Conservation (phyloP, 2,888 invertebrate genomes). For the Drosophila atripex region DNA sequence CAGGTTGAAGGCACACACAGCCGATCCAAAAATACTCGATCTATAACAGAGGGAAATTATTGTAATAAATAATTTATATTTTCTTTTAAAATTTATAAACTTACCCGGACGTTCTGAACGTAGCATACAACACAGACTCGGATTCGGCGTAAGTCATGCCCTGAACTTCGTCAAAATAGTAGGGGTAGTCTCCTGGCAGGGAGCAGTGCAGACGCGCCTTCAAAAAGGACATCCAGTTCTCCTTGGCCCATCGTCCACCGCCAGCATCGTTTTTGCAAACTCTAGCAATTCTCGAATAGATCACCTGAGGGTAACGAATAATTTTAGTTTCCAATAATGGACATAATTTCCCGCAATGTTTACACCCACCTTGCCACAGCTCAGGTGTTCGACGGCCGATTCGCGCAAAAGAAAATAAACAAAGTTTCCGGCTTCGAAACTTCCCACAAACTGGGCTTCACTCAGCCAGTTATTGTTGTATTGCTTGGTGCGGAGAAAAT, state of each 20-base stretch:
- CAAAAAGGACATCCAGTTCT: conserved; percentile 96
- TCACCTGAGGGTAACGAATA: conserved; percentile 85
- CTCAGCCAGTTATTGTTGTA: conserved; percentile 95
- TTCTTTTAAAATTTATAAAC: conserved; percentile 34
- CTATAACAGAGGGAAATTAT: conserved; percentile 80
- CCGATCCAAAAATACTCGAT: conserved; percentile 95
- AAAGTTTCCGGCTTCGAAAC: conserved; percentile 94
- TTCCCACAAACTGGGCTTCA: conserved; percentile 96
- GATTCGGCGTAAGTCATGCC: conserved; percentile 91
- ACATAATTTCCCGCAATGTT: background rate
- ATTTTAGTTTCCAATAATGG: background rate
- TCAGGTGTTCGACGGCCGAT: conserved; percentile 95
- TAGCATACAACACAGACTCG: conserved; percentile 91
- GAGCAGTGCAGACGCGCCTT: conserved; percentile 94
- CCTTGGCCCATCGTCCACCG: conserved; percentile 89
- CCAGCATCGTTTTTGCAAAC: conserved; percentile 95
- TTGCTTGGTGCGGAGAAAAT: conserved; percentile 89
- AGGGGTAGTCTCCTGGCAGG: conserved; percentile 92
- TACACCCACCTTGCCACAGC: conserved; percentile 92
- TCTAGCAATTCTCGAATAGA: conserved; percentile 95
- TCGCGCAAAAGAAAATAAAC: conserved; percentile 96
- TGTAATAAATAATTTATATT: background rate
- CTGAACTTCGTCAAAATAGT: conserved; percentile 95
- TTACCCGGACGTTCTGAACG: conserved; percentile 92
- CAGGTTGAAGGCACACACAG: conserved; percentile 95